These are phyloP conservation scores for Myathropa florea DNA, from an alignment of 2,888 invertebrate species.

Conservation along the genomic window DNA sequence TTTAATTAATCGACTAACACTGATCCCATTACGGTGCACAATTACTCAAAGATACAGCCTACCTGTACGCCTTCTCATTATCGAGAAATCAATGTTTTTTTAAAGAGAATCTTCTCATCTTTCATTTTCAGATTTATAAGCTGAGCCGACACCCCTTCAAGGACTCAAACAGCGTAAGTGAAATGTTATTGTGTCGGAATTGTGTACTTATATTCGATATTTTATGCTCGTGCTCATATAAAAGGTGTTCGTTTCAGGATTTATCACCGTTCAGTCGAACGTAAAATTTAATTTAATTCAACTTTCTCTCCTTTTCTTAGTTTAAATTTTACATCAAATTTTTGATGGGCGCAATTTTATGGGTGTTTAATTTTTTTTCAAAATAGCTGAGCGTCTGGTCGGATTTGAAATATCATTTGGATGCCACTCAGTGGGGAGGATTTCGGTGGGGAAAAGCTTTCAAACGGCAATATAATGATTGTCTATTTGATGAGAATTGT, in stretches of 20 bases:
- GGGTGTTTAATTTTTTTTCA: constrained; percentile 21
- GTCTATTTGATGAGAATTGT: background rate
- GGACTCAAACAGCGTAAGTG: constrained; percentile 58
- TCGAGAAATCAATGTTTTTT: background rate
- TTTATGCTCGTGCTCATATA: constrained; percentile 19
- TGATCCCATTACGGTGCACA: background rate
- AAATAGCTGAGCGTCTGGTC: background rate
- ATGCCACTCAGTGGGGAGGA: background rate
- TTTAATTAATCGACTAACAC: background rate
- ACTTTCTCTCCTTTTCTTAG: background rate
- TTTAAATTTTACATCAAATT: background rate
- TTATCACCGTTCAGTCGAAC: constrained; percentile 19
- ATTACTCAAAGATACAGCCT: background rate
- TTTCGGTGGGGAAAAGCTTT: background rate
- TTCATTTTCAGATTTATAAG: constrained; percentile 48
- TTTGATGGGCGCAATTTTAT: background rate
- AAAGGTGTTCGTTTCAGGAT: constrained; percentile 38
- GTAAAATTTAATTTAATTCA: constrained; percentile 33
- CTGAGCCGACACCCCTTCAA: constrained; percentile 28
- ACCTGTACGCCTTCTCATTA: background rate
- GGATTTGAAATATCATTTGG: background rate
- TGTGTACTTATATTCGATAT: constrained; percentile 22
- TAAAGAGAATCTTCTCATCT: background rate
- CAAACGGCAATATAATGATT: background rate
- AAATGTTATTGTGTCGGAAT: constrained; percentile 8